Evolutionary conservation across 2,113 vertebrate genomes (phyloP).

Genomic region (Pantherophis guttatus): DNA sequence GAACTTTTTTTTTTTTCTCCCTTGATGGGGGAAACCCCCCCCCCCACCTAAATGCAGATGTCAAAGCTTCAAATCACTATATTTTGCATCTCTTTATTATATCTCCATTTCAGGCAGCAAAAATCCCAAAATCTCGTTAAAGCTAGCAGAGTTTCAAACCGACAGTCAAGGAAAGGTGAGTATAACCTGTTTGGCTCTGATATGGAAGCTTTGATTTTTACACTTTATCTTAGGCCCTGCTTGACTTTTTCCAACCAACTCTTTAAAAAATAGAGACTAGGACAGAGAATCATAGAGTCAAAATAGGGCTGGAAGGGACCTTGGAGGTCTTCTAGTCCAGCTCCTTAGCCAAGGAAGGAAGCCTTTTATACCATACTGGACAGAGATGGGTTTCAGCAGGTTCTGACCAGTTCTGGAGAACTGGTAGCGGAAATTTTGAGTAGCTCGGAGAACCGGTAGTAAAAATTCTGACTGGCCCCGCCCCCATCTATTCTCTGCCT

Average conservation of each 20-base stretch:
- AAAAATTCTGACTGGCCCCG: no score
- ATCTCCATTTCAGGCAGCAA: constrained; percentile 83
- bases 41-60: no score
- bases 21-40: no score
- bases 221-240: not conserved
- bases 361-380: not conserved
- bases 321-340: not conserved
- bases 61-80: not conserved
- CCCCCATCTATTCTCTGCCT: no score
- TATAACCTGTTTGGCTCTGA: not conserved
- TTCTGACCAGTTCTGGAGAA: no score
- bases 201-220: not conserved
- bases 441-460: no score
- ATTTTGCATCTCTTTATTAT: not conserved
- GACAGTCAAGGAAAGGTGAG: constrained; percentile 87
- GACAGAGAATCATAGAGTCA: no score
- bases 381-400: no score
- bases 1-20: not conserved
- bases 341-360: not conserved
- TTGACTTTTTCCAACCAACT: not conserved
- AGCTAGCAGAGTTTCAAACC: constrained; percentile 86
- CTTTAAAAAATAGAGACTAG: no score
- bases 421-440: no score
- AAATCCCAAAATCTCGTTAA: constrained; percentile 91
- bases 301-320: not conserved